Base-by-base conservation (phyloP, 2,888 invertebrate genomes). In the Heteromurus nitidus region DNA sequence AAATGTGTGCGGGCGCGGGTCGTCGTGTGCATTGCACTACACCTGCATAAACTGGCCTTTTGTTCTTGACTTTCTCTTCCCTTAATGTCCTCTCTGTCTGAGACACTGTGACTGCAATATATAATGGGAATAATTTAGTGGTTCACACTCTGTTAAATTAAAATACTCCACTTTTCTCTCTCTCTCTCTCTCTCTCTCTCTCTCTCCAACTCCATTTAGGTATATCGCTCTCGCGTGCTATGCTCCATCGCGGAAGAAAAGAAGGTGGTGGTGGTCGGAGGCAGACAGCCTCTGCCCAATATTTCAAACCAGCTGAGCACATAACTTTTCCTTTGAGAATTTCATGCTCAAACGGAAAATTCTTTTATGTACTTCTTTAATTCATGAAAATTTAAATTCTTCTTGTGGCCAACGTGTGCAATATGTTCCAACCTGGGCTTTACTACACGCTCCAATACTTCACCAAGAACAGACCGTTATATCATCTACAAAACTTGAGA, bases 91-190 rank as follows among this genome's bases (percentile, higher is more conserved):
- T 31, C 31, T 73, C 64, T 73, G 74, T 73, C 65, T 55, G 16
- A n/a, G 28, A 47, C 74, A 42, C 74, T 65, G 24, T 47, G 69
- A 69, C 47, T 62, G 68, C 36, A 83, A 76, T 58, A 72, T 80
- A 83, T 68, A 76, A 76, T 68, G 68, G 68, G 60, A 76, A 76
- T 76, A 76, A 76, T 76, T 76, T 76, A 76, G 76, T 76, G 76
- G 76, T 76, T 76, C 76, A 76, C 76, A 76, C 76, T 76, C 76
- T 68, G 76, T 76, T 76, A 76, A 76, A 76, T 76, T 76, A 76
- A 76, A 76, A 76, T 55, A 76, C 47, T 55, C 68, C 44, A 20
- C 44, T 42, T 47, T 76, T 60, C 53, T 28, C 58, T 75, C 24
- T 67, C 53, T 31, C 26, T 20, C 47, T 70, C 44, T 36, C 30